Percentiles rank a stretch among this genome's conserved stretches.
phyloP scores from a whole-genome alignment of 1,140 invertebrate species.

The Aphelenchoides avenae region DNA sequence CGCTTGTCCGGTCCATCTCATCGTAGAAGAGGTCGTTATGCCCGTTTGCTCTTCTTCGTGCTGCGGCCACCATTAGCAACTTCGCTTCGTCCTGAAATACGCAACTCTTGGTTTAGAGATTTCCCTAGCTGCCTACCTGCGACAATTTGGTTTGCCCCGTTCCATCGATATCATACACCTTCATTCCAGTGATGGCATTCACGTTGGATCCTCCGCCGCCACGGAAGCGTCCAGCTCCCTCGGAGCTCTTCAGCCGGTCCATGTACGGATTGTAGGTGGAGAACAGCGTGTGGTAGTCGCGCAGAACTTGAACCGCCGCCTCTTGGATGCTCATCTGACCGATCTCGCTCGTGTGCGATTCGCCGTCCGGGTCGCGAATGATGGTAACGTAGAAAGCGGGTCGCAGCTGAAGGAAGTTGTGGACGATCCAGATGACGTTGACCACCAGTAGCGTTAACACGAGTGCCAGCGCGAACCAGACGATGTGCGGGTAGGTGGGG shows the following conservation, averaged over 20 bases:
- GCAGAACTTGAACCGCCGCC: constrained; percentile 34
- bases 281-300: constrained; percentile 31
- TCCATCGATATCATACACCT: constrained; percentile 41
- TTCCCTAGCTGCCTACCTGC: not conserved
- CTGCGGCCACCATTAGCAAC: constrained; percentile 28
- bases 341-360: constrained; percentile 32
- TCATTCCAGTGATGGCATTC: constrained; percentile 28
- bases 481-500: constrained; percentile 22
- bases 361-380: constrained; percentile 43
- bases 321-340: constrained; percentile 44
- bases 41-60: constrained; percentile 23
- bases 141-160: too few species aligned
- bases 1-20: constrained; percentile 35
- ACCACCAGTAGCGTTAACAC: constrained; percentile 31
- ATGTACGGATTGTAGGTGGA: constrained; percentile 33
- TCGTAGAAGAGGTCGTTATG: constrained; percentile 39
- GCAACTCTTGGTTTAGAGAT: not conserved
- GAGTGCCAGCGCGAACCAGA: constrained; percentile 36
- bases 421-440: constrained; percentile 40
- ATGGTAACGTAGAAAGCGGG: constrained; percentile 31
- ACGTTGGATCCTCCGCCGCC: constrained; percentile 12
- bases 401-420: constrained; percentile 32
- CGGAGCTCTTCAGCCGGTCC: too few species aligned
- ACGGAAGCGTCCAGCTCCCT: constrained; percentile 11
- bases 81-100: constrained; percentile 16